Evolutionary conservation across 2,888 invertebrate species (phyloP), one percentile per base, ranked within the genome.

Genomic region (Neoitamus cyanurus): DNA sequence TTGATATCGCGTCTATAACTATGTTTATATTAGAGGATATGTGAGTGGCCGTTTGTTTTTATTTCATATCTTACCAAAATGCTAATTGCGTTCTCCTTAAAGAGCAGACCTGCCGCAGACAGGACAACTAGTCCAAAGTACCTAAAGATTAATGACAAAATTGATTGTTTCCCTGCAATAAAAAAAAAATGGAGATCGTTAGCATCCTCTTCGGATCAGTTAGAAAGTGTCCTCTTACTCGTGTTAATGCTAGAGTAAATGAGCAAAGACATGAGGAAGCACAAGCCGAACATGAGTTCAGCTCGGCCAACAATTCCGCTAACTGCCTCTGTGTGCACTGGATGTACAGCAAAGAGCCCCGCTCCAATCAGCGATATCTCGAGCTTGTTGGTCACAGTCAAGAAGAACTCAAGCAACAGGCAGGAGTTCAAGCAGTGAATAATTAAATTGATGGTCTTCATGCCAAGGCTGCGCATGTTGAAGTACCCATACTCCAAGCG

Each of bases 21-120:
- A n/a, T n/a, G n/a, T n/a, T n/a, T n/a, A n/a, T n/a, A n/a, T n/a
- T n/a, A n/a, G n/a, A n/a, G n/a, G n/a, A n/a, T n/a, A n/a, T n/a
- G n/a, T n/a, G n/a, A n/a, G n/a, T n/a, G n/a, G n/a, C n/a, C n/a
- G n/a, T n/a, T n/a, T n/a, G n/a, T n/a, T n/a, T n/a, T n/a, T n/a
- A n/a, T 42, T n/a, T 42, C 5, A 4, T 42, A 6, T 42, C 94
- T 93, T 92, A 97, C 97, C 91, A 98, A 93, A 85, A 96, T 95
- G 83, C 97, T 97, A 48, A 99, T 94, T 34, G 98, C 98, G 90
- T 96, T 97, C 91, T 99, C 99, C 91, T 99, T 99, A 90, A 95
- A 97, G n/a, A 98, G 92, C 92, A 97, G 95, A 82, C 97, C 95
- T 73, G 94, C 89, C 30, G 92, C 91, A 85, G 90, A 88, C 0